These are phyloP conservation scores for Mus pahari DNA, from an alignment of 2,113 vertebrate species.

Conservation along the genomic window DNA sequence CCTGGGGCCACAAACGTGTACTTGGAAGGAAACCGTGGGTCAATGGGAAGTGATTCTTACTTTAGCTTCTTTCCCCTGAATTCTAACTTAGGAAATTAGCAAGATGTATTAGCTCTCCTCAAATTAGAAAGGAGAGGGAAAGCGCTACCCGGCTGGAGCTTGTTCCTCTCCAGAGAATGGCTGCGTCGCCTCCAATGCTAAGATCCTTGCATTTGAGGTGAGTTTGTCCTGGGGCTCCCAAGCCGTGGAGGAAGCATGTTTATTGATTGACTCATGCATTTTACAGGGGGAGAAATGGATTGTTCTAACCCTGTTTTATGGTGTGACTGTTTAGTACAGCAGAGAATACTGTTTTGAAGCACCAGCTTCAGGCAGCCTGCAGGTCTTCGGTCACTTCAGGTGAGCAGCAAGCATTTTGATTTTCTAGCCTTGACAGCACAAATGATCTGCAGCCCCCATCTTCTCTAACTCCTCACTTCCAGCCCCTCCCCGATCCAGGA, in stretches of 20 bases:
- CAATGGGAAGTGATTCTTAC: constrained; percentile 29
- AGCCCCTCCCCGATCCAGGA: not conserved
- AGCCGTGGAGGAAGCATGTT: constrained; percentile 59
- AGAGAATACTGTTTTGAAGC: constrained; percentile 46
- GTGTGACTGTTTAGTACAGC: constrained; percentile 44
- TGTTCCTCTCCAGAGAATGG: not conserved
- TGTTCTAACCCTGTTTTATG: constrained; percentile 36
- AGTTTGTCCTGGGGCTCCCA: not conserved
- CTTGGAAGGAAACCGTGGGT: constrained; percentile 29
- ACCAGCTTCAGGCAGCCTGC: not conserved
- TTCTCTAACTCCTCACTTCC: not conserved
- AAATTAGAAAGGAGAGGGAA: not conserved
- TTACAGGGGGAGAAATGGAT: constrained; percentile 62
- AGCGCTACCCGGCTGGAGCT: not conserved
- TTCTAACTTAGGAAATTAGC: not conserved
- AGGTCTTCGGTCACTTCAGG: constrained; percentile 39
- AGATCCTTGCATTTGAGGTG: constrained; percentile 23
- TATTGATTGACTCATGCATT: constrained; percentile 70
- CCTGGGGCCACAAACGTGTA: constrained; percentile 30
- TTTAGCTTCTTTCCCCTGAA: constrained; percentile 17
- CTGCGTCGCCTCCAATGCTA: not conserved
- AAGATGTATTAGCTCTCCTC: not conserved
- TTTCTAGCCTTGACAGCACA: constrained; percentile 55
- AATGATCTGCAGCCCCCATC: not conserved
- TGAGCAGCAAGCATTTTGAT: constrained; percentile 41